phyloP scores from a whole-genome alignment of 2,113 vertebrate genomes.

The Mesoclemmys tuberculata region DNA sequence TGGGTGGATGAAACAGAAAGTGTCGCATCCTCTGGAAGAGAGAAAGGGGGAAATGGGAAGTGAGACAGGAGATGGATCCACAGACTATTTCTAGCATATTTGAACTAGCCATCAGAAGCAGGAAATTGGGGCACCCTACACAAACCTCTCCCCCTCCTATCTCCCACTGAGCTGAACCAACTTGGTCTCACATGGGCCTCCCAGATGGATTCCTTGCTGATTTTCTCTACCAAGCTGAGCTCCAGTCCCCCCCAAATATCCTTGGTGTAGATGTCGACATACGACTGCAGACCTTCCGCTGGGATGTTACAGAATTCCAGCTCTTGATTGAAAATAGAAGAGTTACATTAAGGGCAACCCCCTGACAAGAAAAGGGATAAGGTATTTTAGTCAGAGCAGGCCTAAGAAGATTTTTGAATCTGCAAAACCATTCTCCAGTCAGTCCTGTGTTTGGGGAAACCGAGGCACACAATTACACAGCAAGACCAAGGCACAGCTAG shows the following conservation, averaged over 20 bases:
- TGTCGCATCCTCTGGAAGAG: background rate
- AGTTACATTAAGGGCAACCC: background rate
- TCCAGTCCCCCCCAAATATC: background rate
- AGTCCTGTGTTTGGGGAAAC: background rate
- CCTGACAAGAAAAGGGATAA: background rate
- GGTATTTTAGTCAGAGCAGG: background rate
- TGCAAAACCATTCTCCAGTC: background rate
- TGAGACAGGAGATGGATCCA: background rate
- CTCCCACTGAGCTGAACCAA: no score
- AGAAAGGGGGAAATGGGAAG: background rate
- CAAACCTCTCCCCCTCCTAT: background rate
- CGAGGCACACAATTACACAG: background rate
- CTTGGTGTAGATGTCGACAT: slow-evolving; percentile 15
- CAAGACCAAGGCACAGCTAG: background rate
- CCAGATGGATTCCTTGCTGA: slow-evolving; percentile 6
- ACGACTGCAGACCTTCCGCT: slow-evolving; percentile 10
- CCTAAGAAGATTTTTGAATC: background rate
- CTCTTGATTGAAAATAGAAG: slow-evolving; percentile 12
- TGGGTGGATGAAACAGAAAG: background rate
- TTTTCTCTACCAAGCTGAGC: slow-evolving; percentile 6
- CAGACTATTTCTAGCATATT: background rate
- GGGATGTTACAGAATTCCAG: slow-evolving; percentile 39
- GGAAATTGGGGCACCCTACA: background rate
- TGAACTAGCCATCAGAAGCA: background rate
- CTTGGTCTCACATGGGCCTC: slow-evolving; percentile 42